A percentile compares a stretch with the other conserved stretches of the same genome.
Conservation (phyloP, 2,888 invertebrate genomes). For the Phrixothrix hirtus region DNA sequence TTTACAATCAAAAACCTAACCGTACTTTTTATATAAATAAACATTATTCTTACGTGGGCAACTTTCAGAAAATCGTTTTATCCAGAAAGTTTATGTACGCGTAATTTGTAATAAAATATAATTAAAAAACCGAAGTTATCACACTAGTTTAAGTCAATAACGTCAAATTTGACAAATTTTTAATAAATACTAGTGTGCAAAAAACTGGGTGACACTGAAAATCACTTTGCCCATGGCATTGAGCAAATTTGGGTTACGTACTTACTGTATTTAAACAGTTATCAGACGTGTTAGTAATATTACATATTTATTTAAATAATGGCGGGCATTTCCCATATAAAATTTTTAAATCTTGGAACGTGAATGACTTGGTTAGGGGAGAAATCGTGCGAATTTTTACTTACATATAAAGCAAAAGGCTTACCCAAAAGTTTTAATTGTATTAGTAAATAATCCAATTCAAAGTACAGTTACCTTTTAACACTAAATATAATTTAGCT, state of each 20-base stretch:
- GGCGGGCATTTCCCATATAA: background rate
- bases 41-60: too few relatives aligned
- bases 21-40: too few relatives aligned
- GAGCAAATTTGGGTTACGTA: conserved; percentile 22
- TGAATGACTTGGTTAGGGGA: too few relatives aligned
- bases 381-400: background rate
- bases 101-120: too few relatives aligned
- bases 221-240: conserved; percentile 6
- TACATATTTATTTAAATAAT: conserved; percentile 1
- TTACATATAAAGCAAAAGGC: background rate
- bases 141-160: too few relatives aligned
- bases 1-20: too few relatives aligned
- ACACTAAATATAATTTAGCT: conserved; percentile 1
- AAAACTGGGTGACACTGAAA: conserved; percentile 9
- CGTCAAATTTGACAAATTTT: too few relatives aligned
- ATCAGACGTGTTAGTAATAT: conserved; percentile 8
- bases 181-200: too few relatives aligned
- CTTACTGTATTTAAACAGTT: conserved; percentile 26
- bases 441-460: conserved; percentile 11
- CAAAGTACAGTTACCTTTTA: background rate
- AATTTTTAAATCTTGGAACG: background rate
- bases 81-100: too few relatives aligned
- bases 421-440: conserved; percentile 3
- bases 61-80: too few relatives aligned
- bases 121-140: too few relatives aligned